phyloP scores from a whole-genome alignment of 2,888 invertebrate genomes.

The Poecilus cupreus region DNA sequence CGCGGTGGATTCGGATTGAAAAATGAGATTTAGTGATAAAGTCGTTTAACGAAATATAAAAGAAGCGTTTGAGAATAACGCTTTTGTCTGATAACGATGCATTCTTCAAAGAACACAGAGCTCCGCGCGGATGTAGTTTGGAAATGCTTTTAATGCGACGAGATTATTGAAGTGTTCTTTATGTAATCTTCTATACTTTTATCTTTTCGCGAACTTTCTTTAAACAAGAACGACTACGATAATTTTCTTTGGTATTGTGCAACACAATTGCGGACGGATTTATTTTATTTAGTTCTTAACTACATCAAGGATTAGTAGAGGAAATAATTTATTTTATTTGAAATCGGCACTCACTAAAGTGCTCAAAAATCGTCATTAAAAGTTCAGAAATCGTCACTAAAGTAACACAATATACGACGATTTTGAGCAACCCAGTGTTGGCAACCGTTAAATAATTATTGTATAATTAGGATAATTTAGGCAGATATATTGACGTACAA shows the following conservation, averaged over 20 bases:
- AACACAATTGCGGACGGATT: background rate
- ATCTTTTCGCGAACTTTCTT: background rate
- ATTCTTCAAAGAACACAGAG: constrained; percentile 21
- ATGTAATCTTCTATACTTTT: constrained; percentile 20
- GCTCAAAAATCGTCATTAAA: too few relatives aligned
- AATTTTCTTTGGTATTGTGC: background rate
- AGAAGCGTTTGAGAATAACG: constrained; percentile 28
- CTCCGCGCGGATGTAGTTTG: constrained; percentile 21
- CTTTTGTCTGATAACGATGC: constrained; percentile 41
- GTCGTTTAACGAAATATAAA: constrained; percentile 18
- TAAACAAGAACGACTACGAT: background rate
- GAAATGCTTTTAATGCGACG: constrained; percentile 7
- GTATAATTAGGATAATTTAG: too few relatives aligned
- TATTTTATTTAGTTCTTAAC: too few relatives aligned
- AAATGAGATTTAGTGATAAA: constrained; percentile 39
- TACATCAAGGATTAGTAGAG: too few relatives aligned
- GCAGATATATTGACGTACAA: too few relatives aligned
- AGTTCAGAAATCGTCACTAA: too few relatives aligned
- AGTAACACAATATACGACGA: too few relatives aligned
- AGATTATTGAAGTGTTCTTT: constrained; percentile 25
- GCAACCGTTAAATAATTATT: too few relatives aligned
- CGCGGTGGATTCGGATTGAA: background rate
- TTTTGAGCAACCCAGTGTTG: too few relatives aligned
- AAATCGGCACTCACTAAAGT: too few relatives aligned
- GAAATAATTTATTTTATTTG: too few relatives aligned